A percentile compares a stretch with the other conserved stretches of the same genome.
These are phyloP conservation scores for Chesias legatella DNA, from an alignment of 2,888 invertebrate species.

Conservation along the genomic window DNA sequence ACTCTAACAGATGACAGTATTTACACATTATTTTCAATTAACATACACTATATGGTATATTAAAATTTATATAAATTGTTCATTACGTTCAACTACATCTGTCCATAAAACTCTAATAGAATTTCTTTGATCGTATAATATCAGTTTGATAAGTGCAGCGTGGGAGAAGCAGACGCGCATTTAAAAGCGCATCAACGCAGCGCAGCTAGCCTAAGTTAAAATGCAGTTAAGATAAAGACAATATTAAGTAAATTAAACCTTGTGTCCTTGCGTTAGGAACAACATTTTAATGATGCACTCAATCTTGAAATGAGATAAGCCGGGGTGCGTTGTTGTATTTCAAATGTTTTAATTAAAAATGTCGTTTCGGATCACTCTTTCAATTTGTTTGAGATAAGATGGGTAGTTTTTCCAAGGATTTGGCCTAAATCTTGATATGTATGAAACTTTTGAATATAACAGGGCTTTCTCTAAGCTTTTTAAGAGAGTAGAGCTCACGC, in stretches of 20 bases:
- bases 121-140: conserved; percentile 31
- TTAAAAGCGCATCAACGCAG: conserved; percentile 58
- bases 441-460: too few species aligned
- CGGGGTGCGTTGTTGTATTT: conserved; percentile 8
- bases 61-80: conserved; percentile 1
- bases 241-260: conserved; percentile 3
- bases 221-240: neutral
- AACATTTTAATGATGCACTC: conserved; percentile 1
- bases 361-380: neutral
- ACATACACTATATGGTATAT: conserved; percentile 1
- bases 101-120: conserved; percentile 12
- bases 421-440: too few species aligned
- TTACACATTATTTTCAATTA: too few species aligned
- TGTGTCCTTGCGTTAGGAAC: conserved; percentile 4
- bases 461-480: too few species aligned
- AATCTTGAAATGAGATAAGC: too few species aligned
- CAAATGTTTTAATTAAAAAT: conserved; percentile 17
- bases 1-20: too few species aligned
- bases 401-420: too few species aligned
- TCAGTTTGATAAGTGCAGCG: conserved; percentile 43
- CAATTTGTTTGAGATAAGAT: neutral
- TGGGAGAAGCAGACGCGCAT: conserved; percentile 51
- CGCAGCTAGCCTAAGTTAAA: conserved; percentile 1
- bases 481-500: too few species aligned
- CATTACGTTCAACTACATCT: conserved; percentile 1